Base-by-base conservation (phyloP, 1,140 invertebrate genomes). In the Nasonia giraulti region DNA sequence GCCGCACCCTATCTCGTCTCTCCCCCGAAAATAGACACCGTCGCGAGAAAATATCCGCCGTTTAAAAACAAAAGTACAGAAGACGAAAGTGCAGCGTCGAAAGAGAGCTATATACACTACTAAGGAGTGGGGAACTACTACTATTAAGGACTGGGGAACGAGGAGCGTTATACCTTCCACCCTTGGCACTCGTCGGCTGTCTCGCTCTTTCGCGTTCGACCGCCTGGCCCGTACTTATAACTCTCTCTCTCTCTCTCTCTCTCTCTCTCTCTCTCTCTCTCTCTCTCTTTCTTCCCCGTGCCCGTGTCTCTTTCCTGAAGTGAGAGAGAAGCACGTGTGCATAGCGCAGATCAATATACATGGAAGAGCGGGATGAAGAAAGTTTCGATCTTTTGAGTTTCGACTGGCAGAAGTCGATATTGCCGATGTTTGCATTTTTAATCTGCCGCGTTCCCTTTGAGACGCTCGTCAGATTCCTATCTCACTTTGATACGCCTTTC, bases 211-310 rank as follows among this genome's bases (percentile, higher is more conserved):
- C 23, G 23, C 0, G 23, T 27, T 27, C 23, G 23, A 27, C 23
- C 23, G 23, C 23, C 27, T 27, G 27, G 27, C 27, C 27, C 27
- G 23, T 0, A 27, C 27, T 27, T 27, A 27, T 27, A 27, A 27
- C 27, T 27, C 27, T 27, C 27, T 27, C 27, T 27, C 1, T 27
- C 27, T 27, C 27, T 27, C 27, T 27, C 27, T 27, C 27, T 27
- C 27, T 27, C 1, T 27, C 27, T 27, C 27, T 27, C 27, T 27
- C 27, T 27, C 27, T 27, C 27, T 27, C 27, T 27, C 27, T 87
- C 86, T 88, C 87, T 85, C 80, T 87, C 82, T 89, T 11, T n/a
- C 17, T 33, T 31, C 69, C 74, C 31, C 74, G 40, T 37, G 27
- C 6, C 27, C 23, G 31, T 47, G 37, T 71, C 40, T 50, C 6